phyloP scores from a whole-genome alignment of 2,888 invertebrate genomes.

The Arctia plantaginis region DNA sequence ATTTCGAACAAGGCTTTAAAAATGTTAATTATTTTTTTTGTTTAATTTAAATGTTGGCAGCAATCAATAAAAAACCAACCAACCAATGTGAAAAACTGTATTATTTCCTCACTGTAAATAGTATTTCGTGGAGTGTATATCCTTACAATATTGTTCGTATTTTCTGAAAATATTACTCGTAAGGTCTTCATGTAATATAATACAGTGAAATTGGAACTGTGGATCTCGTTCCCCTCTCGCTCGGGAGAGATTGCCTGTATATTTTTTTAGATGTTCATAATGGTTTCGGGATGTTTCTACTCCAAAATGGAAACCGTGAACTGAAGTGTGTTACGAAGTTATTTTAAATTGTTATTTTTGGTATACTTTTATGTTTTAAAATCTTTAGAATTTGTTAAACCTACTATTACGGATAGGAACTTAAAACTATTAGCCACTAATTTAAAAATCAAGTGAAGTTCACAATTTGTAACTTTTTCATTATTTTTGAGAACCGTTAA shows the following conservation, averaged over 20 bases:
- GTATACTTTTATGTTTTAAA: not conserved
- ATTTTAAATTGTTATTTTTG: not conserved
- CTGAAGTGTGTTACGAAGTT: not conserved
- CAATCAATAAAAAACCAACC: no score
- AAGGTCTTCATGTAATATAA: slow-evolving; percentile 8
- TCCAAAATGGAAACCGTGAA: slow-evolving; percentile 9
- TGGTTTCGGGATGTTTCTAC: not conserved
- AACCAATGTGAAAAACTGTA: not conserved
- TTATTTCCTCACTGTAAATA: not conserved
- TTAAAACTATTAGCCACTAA: not conserved
- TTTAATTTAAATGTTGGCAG: not conserved
- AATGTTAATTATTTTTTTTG: not conserved
- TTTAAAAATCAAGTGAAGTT: not conserved
- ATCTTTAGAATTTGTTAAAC: no score
- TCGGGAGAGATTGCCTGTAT: slow-evolving; percentile 16
- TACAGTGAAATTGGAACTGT: slow-evolving; percentile 15
- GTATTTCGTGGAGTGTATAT: not conserved
- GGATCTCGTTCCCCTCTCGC: slow-evolving; percentile 8
- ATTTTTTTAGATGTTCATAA: slow-evolving; percentile 1
- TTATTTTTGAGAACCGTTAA: not conserved
- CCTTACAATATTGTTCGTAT: not conserved
- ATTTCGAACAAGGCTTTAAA: not conserved
- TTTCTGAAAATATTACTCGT: slow-evolving; percentile 9
- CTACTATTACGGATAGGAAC: not conserved
- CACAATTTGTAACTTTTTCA: not conserved